Percentiles rank a stretch among this genome's conserved stretches.
phyloP scores from a whole-genome alignment of 2,797 vertebrate genomes.

The Luscinia megarhynchos region DNA sequence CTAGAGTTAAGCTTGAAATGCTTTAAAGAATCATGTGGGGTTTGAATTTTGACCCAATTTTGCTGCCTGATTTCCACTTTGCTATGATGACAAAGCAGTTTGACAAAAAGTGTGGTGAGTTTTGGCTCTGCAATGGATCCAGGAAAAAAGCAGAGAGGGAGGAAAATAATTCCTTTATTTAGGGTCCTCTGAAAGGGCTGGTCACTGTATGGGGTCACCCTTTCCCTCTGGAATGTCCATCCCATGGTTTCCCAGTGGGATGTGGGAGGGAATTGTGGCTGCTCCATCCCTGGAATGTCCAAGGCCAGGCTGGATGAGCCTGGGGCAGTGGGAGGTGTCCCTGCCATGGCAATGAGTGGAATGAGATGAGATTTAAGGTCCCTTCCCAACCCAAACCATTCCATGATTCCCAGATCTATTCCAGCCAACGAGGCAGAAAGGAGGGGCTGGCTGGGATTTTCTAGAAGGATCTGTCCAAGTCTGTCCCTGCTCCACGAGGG shows the following conservation, averaged over 20 bases:
- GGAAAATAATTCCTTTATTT: accelerated
- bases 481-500: accelerated
- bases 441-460: background rate
- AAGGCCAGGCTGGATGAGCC: accelerated
- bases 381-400: background rate
- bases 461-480: background rate
- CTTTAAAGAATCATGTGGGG: background rate
- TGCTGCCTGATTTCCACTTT: background rate
- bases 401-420: no score
- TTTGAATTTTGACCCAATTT: background rate
- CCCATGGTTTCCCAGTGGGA: background rate
- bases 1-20: background rate
- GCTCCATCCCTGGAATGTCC: background rate
- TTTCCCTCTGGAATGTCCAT: background rate
- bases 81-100: background rate
- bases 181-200: background rate
- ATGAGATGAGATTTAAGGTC: background rate
- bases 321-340: accelerated
- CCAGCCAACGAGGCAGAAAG: accelerated
- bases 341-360: background rate
- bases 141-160: background rate
- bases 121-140: background rate
- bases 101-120: background rate
- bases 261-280: background rate
- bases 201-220: accelerated